Conservation (phyloP, 2,888 invertebrate species). For the Phymatocera aterrima region DNA sequence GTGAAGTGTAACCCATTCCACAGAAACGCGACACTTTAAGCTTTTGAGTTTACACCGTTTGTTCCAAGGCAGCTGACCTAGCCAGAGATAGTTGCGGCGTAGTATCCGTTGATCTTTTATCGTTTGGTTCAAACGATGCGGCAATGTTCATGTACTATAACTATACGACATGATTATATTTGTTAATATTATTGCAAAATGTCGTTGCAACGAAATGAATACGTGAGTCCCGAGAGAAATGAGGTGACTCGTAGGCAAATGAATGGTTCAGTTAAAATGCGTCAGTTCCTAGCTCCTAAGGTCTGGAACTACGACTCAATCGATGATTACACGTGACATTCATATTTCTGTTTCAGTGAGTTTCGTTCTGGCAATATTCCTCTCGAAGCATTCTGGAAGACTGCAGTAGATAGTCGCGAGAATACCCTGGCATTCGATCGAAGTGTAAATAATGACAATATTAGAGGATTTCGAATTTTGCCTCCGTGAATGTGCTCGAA, state of each 20-base stretch:
- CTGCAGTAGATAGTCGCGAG: background rate
- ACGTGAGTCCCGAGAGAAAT: no score
- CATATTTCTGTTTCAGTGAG: constrained; percentile 19
- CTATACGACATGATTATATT: background rate
- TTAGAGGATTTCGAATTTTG: background rate
- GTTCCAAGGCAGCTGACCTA: background rate
- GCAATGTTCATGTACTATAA: background rate
- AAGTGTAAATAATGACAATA: background rate
- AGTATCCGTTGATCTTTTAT: background rate
- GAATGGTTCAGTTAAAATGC: no score
- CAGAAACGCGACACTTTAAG: constrained; percentile 31
- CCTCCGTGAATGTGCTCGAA: background rate
- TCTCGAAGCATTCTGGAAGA: background rate
- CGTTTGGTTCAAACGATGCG: background rate
- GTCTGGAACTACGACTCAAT: no score
- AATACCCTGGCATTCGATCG: background rate
- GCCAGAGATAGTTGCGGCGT: background rate
- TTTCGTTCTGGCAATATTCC: constrained; percentile 6
- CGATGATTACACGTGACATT: background rate
- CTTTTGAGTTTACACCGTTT: constrained; percentile 39
- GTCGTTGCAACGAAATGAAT: no score
- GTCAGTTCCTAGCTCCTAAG: no score
- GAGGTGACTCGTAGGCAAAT: no score
- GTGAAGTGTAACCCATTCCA: constrained; percentile 27
- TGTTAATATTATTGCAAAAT: background rate